Evolutionary conservation across 2,797 vertebrate genomes (phyloP).

Genomic region (Margarornis squamiger): DNA sequence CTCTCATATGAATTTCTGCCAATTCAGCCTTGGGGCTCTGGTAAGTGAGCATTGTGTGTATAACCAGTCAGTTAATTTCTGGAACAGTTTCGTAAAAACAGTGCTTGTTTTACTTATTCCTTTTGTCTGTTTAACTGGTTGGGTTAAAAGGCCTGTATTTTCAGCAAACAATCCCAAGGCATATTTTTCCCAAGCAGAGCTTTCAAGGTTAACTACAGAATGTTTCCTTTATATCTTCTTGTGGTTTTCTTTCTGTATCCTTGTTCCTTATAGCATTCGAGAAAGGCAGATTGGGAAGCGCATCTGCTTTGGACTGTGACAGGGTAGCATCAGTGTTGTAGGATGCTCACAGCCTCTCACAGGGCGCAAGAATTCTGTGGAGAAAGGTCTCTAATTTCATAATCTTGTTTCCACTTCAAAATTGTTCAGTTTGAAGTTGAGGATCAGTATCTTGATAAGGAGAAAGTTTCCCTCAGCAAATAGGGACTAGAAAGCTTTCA

Average conservation of each 20-base stretch:
- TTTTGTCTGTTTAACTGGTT: conserved; percentile 26
- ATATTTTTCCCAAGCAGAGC: background rate
- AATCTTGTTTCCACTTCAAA: background rate
- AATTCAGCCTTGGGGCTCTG: background rate
- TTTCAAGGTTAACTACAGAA: background rate
- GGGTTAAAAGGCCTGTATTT: background rate
- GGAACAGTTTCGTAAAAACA: background rate
- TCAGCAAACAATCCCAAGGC: background rate
- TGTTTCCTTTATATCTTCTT: background rate
- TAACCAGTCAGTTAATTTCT: background rate
- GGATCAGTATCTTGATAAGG: background rate
- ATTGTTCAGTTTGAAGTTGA: background rate
- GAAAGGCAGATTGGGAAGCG: background rate
- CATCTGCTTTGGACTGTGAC: background rate
- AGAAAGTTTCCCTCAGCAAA: background rate
- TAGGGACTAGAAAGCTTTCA: background rate
- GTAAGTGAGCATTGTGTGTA: background rate
- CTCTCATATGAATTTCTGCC: conserved; percentile 10
- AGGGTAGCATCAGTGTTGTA: background rate
- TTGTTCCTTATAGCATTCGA: background rate
- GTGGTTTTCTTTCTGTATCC: background rate
- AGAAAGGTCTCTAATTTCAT: background rate
- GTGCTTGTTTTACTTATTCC: conserved; percentile 13
- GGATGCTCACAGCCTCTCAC: background rate
- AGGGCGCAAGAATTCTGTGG: background rate